Evolutionary conservation across 92 coral and sea anemone species (phyloP).

Genomic region (Porites rus): DNA sequence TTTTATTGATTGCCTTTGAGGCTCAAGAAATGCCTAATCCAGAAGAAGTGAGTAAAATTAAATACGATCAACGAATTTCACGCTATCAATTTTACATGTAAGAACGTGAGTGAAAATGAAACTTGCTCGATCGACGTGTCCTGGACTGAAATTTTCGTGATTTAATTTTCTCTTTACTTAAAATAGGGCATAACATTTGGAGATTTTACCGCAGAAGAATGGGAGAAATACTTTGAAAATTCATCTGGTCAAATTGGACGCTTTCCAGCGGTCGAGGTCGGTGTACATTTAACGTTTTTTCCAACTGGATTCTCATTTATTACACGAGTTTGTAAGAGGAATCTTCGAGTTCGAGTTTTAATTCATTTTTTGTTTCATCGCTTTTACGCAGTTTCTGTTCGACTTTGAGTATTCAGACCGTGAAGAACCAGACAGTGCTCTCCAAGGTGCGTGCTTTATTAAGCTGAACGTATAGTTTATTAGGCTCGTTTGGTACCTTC

Average conservation of each 20-base stretch:
- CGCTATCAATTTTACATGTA: not conserved
- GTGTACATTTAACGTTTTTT: slow-evolving; percentile 33
- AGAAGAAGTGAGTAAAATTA: slow-evolving; percentile 29
- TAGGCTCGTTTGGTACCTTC: not conserved
- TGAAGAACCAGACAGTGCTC: slow-evolving; percentile 59
- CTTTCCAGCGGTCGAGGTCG: slow-evolving; percentile 79
- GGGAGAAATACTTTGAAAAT: slow-evolving; percentile 75
- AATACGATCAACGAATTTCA: not conserved
- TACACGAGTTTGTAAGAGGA: no score
- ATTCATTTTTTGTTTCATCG: not conserved
- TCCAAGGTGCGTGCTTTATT: slow-evolving; percentile 15
- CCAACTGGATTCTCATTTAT: not conserved
- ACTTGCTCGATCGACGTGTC: not conserved
- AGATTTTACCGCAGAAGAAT: slow-evolving; percentile 85
- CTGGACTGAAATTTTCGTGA: not conserved
- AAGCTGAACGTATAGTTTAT: not conserved
- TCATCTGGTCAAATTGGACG: slow-evolving; percentile 61
- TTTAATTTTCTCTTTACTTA: slow-evolving; percentile 13
- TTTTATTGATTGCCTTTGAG: slow-evolving; percentile 8
- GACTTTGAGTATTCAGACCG: slow-evolving; percentile 74
- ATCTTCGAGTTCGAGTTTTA: not conserved
- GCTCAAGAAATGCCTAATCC: slow-evolving; percentile 54
- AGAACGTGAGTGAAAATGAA: not conserved
- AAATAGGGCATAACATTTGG: slow-evolving; percentile 80
- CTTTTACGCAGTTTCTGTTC: slow-evolving; percentile 72